Conservation (phyloP, 2,888 invertebrate genomes). For the Saturnia pavonia region DNA sequence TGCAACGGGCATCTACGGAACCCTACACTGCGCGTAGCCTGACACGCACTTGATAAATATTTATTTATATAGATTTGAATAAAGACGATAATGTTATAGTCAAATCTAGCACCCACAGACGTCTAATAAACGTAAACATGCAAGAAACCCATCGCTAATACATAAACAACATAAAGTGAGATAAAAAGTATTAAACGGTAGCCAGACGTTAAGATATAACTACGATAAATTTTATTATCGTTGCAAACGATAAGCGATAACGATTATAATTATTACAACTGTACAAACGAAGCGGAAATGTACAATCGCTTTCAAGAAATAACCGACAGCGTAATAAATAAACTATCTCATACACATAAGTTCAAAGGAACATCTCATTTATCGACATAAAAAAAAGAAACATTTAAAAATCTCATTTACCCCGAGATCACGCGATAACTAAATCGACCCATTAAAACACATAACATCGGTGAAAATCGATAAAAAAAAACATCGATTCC, state of each 20-base stretch:
- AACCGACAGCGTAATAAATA: slow-evolving; percentile 6
- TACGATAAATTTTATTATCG: slow-evolving; percentile 10
- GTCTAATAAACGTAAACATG: slow-evolving; percentile 8
- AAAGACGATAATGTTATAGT: background rate
- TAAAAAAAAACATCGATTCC: slow-evolving; percentile 38
- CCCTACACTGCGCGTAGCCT: too few species aligned
- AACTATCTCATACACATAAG: slow-evolving; percentile 4
- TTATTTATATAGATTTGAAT: background rate
- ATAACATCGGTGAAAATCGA: slow-evolving; percentile 21
- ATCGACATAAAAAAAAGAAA: slow-evolving; percentile 31
- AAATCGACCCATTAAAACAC: slow-evolving; percentile 46
- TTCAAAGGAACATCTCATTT: slow-evolving; percentile 6
- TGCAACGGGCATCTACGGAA: too few species aligned
- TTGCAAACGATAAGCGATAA: slow-evolving; percentile 13
- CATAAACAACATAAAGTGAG: slow-evolving; percentile 4
- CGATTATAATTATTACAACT: slow-evolving; percentile 4
- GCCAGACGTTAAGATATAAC: slow-evolving; percentile 10
- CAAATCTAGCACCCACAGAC: background rate
- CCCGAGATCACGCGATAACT: slow-evolving; percentile 62
- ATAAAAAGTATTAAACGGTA: slow-evolving; percentile 14
- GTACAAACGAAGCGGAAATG: slow-evolving; percentile 10
- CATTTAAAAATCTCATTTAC: slow-evolving; percentile 55
- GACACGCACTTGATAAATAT: too few species aligned
- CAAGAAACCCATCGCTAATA: slow-evolving; percentile 5
- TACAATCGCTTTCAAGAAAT: slow-evolving; percentile 10